A percentile compares a stretch with the other conserved stretches of the same genome.
These are phyloP conservation scores for Sylvilagus bachmani DNA, from an alignment of 2,113 vertebrate genomes.

Conservation along the genomic window DNA sequence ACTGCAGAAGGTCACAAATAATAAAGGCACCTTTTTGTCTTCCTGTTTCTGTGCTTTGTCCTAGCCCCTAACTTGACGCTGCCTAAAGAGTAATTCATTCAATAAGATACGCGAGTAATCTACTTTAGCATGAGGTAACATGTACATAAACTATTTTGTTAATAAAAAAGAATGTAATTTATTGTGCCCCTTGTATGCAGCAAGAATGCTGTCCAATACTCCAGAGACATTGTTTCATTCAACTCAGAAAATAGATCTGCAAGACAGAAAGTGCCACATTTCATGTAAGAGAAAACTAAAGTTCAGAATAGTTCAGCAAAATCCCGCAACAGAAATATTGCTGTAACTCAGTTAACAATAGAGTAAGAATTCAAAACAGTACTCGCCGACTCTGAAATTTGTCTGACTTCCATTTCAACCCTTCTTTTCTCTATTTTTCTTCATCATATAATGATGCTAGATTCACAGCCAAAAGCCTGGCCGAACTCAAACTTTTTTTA, in stretches of 20 bases:
- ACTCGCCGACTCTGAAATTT: background rate
- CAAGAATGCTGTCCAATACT: background rate
- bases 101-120: background rate
- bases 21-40: background rate
- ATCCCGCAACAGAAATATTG: background rate
- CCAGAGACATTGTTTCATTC: background rate
- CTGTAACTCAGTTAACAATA: background rate
- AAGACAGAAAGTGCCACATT: background rate
- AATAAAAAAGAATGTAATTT: background rate
- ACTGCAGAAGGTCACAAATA: background rate
- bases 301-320: background rate
- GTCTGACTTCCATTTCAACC: background rate
- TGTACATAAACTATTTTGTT: background rate
- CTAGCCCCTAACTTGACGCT: background rate
- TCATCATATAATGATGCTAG: background rate
- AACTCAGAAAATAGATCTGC: background rate
- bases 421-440: background rate
- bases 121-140: background rate
- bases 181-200: background rate
- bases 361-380: background rate
- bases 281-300: background rate
- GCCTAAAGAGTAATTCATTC: background rate
- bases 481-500: background rate
- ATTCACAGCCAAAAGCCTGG: background rate
- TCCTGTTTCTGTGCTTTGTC: background rate